Base-by-base conservation (phyloP, 2,888 invertebrate genomes). In the Microctonus aethiopoides region DNA sequence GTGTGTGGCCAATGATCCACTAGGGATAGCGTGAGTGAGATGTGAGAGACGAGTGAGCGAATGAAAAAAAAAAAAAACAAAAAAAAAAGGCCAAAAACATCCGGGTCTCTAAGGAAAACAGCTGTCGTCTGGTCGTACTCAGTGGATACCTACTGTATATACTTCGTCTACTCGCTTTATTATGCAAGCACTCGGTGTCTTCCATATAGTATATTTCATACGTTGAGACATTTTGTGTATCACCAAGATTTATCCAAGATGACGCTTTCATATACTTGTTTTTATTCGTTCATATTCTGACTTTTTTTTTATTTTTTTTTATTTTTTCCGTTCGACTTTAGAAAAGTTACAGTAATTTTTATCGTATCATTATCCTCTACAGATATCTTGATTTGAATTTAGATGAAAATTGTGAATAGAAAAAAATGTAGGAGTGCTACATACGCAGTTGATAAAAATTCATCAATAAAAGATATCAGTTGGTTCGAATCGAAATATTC, bases 171-270 rank as follows among this genome's bases (percentile, higher is more conserved):
- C 60, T 70, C 67, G 68, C 71, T 75, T 72, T 74, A 76, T 76
- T 74, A 73, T 73, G 72, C 71, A 65, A 72, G 66, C 74, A 72
- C 72, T 71, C 70, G 73, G 70, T 51, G 70, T 69, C 46, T 68
- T 51, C 72, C 71, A 65, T 62, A 65, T 66, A 46, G 65, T 68
- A 68, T 61, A 68, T 62, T 66, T 64, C 65, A 65, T 68, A 72
- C 54, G 64, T 36, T 24, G 59, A 68, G 54, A 52, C 60, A 54
- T 46, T 46, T 46, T 46, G 46, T 46, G 46, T 46, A 46, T 46
- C 46, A 59, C 22, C 57, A 65, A 54, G 69, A 70, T 70, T 70
- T 70, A 70, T 52, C 60, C 69, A 70, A 70, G 54, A 54, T 65
- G 59, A 70, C 54, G 51, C 46, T 60, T 29, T 64, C 36, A 29